Percentiles rank a stretch among this genome's conserved stretches.
phyloP scores from a whole-genome alignment of 2,888 invertebrate genomes.

The Ellobium chinense region DNA sequence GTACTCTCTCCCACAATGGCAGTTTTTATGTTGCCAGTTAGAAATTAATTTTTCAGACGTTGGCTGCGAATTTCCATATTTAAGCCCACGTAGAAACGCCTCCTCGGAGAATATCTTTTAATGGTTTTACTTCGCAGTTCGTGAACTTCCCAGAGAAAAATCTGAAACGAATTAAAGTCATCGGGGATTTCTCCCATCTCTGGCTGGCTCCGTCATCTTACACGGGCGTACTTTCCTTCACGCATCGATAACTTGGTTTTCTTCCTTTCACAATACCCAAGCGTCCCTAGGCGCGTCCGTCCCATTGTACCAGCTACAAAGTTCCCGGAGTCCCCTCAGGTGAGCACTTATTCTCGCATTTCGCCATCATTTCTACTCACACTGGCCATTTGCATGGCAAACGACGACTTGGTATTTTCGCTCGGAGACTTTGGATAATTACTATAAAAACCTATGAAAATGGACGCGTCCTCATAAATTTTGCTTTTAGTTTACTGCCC shows the following conservation, averaged over 20 bases:
- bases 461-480: no score
- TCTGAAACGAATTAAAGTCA: conserved; percentile 2
- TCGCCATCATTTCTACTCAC: background rate
- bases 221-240: background rate
- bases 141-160: background rate
- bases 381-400: background rate
- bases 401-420: background rate
- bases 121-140: background rate
- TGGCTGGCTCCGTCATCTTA: background rate
- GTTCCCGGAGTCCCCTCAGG: background rate
- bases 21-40: background rate
- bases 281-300: background rate
- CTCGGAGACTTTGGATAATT: no score
- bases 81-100: background rate
- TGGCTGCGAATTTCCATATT: background rate
- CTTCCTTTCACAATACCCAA: background rate
- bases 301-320: background rate
- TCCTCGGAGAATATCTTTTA: background rate
- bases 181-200: background rate
- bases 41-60: conserved; percentile 12
- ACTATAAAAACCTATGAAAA: no score
- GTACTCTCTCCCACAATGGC: background rate
- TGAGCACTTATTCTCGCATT: background rate
- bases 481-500: no score
- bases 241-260: background rate